phyloP scores from a whole-genome alignment of 2,113 vertebrate species.

The Eulacestoma nigropectus region DNA sequence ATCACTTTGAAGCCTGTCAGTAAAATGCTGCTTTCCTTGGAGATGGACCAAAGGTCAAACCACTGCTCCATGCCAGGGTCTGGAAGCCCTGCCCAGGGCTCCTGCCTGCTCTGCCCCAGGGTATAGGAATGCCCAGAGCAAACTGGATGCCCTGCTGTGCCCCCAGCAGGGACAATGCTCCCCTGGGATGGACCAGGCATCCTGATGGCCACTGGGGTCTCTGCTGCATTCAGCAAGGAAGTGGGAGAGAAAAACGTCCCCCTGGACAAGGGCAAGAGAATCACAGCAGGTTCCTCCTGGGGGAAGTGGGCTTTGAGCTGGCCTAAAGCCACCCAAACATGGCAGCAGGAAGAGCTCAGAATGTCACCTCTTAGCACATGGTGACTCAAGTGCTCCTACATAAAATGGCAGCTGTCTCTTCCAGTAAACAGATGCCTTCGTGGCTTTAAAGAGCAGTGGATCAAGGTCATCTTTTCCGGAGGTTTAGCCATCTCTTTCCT shows the following conservation, averaged over 20 bases:
- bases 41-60: not conserved
- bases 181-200: not conserved
- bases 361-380: not conserved
- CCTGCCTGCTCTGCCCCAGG: not conserved
- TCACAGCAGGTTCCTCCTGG: not conserved
- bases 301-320: not conserved
- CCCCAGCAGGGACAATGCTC: accelerated
- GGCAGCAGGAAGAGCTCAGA: not conserved
- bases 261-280: not conserved
- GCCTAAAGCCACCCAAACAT: not conserved
- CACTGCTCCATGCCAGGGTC: not conserved
- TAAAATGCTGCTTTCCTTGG: not conserved
- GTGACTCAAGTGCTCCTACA: not conserved
- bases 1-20: not conserved
- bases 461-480: not conserved
- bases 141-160: accelerated
- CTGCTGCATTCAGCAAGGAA: not conserved
- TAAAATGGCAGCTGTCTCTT: slow-evolving; percentile 31
- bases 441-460: not conserved
- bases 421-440: not conserved
- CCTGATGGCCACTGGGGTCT: not conserved
- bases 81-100: not conserved
- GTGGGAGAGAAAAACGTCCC: not conserved
- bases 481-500: not conserved
- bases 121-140: not conserved